Conservation (phyloP, 1,140 invertebrate genomes). For the Lordiphosa clarofinis region DNA sequence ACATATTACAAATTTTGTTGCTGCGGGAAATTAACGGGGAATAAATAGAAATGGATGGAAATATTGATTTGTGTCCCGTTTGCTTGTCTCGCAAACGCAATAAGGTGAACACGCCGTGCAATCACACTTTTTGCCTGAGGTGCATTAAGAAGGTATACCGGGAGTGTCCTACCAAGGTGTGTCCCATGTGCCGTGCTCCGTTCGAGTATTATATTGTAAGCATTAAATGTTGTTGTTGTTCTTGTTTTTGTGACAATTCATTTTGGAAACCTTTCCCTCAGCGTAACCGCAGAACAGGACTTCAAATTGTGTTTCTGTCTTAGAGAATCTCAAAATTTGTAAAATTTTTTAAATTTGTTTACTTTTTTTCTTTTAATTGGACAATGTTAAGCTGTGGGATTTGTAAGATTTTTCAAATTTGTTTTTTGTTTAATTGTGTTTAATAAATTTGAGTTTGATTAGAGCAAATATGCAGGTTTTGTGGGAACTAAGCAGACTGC, state of each 20-base stretch:
- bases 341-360: conserved; percentile 1
- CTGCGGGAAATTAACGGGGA: neutral
- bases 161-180: conserved; percentile 20
- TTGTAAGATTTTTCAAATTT: too few relatives aligned
- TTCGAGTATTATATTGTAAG: conserved; percentile 56
- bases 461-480: too few relatives aligned
- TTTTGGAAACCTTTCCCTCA: neutral
- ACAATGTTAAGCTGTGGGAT: too few relatives aligned
- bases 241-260: neutral
- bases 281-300: conserved; percentile 5
- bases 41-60: neutral
- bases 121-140: conserved; percentile 41
- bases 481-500: too few relatives aligned
- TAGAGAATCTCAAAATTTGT: conserved; percentile 1
- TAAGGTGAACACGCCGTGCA: conserved; percentile 32
- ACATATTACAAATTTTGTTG: too few relatives aligned
- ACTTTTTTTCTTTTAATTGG: neutral
- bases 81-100: conserved; percentile 32
- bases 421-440: too few relatives aligned
- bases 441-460: too few relatives aligned
- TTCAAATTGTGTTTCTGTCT: conserved; percentile 6
- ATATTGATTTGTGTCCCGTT: conserved; percentile 28
- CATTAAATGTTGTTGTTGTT: neutral
- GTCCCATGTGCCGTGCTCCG: conserved; percentile 44
- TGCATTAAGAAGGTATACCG: conserved; percentile 41